Evolutionary conservation across 2,888 invertebrate genomes (phyloP), one percentile per base, ranked within the genome.

Genomic region (Mimachlamys varia): DNA sequence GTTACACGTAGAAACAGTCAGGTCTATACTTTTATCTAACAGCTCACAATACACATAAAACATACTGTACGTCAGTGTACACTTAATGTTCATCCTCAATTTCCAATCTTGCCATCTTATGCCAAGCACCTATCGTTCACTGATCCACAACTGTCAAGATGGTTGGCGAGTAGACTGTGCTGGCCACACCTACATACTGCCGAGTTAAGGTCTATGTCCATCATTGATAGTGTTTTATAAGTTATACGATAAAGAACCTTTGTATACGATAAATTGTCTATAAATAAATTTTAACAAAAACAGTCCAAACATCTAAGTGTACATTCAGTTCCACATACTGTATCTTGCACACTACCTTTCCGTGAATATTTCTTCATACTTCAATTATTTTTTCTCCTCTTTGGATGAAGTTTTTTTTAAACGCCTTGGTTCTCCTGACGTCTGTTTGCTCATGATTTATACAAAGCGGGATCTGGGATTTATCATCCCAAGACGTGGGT

Each of bases 401-500:
- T 33, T 76, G 76, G 76, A 76, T 76, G 33, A 22, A 3, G 44
- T 44, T 44, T 76, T 19, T 76, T 76, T 76, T 76, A 76, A 76
- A 76, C 0, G 76, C 10, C 17, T 33, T 33, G 76, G 62, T 76
- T 76, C 27, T 76, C 13, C 76, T 76, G 76, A 27, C 76, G 27
- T 76, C 76, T 76, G 76, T 33, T 76, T 33, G 27, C 76, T 33
- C 33, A 33, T 76, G 76, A 76, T 76, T 76, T 76, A 76, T 33
- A 76, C 27, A 76, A 76, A 76, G 12, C 27, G 76, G 33, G 76
- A 76, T 76, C 76, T 76, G 76, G 76, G 27, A 76, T 76, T 76
- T 76, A 76, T 76, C 76, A 76, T 76, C 33, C 33, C 76, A 76
- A 76, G 62, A 62, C 62, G 27, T 62, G 62, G 76, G 27, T 76